phyloP scores from a whole-genome alignment of 1,140 invertebrate genomes.

The Bombus pyrosoma region DNA sequence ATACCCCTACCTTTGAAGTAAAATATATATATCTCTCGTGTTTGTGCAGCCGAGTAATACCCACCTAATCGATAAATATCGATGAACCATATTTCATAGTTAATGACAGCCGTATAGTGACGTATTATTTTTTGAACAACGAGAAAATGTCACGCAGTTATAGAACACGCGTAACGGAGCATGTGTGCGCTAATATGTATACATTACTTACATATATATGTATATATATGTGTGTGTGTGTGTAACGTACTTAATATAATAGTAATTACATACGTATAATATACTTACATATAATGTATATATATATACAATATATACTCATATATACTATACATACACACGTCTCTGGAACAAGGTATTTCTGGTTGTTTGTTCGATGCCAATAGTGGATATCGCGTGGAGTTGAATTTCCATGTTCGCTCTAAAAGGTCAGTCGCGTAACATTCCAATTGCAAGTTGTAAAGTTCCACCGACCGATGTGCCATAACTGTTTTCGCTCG shows the following conservation, averaged over 20 bases:
- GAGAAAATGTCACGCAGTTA: background rate
- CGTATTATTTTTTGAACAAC: slow-evolving; percentile 13
- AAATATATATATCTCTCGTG: background rate
- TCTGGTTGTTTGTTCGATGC: slow-evolving; percentile 35
- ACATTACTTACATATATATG: too few relatives aligned
- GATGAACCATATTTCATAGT: background rate
- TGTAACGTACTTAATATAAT: too few relatives aligned
- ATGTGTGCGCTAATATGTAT: too few relatives aligned
- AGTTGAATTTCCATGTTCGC: slow-evolving; percentile 49
- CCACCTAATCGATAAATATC: background rate
- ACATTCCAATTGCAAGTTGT: slow-evolving; percentile 50
- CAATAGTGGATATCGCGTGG: slow-evolving; percentile 35
- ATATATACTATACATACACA: too few relatives aligned
- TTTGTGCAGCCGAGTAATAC: background rate
- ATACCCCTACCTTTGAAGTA: too few relatives aligned
- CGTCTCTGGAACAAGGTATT: slow-evolving; percentile 28
- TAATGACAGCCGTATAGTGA: background rate
- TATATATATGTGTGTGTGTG: too few relatives aligned
- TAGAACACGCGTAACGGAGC: background rate
- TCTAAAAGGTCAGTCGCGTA: slow-evolving; percentile 49
- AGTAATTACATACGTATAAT: too few relatives aligned
- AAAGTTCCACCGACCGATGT: slow-evolving; percentile 34
- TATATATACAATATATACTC: background rate
- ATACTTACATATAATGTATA: too few relatives aligned
- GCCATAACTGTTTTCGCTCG: slow-evolving; percentile 49